Evolutionary conservation across 2,113 vertebrate species (phyloP), one percentile per base, ranked within the genome.

Genomic region (Tetrao urogallus): DNA sequence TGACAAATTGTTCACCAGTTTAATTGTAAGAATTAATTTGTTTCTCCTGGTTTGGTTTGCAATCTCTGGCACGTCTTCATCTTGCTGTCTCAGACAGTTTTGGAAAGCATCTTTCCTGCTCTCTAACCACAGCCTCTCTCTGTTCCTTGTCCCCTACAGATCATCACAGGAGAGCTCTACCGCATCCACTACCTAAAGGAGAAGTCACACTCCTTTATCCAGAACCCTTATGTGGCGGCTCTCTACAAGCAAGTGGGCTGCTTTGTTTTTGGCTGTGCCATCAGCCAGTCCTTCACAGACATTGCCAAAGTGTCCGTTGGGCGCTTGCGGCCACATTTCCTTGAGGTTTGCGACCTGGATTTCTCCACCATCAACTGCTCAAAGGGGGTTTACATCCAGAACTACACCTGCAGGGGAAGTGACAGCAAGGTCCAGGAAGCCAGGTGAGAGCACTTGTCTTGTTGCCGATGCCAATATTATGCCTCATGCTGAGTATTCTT

Each of bases 261-360:
- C 95, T 99, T 99, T 58, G 98, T 99, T 92, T 99, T 99, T 0
- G 99, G 99, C 96, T 99, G 99, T 3, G 99, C 99, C 69, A 97
- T 99, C 96, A 99, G 99, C 98, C 99, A 99, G 97, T 99, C 99
- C 30, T 99, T 99, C 97, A 99, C 99, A 36, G 99, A 99, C 98
- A 99, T 99, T 50, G 99, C 99, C 90, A 99, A 99, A 96, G 99
- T 99, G 95, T 99, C 99, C 5, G 98, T 99, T n/a, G 99, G 99
- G 34, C 98, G 99, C 47, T 98, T 99, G 98, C 97, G 99, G 88
- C 99, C 99, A 2, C 99, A 99, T 96, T 99, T 99, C 97, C 75
- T 99, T 80, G 98, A 97, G 0, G 98, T 99, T 70, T 99, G 99
- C 25, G 75, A 96, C n/a, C 98, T 98, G 8, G 97, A 99, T 96